phyloP scores from a whole-genome alignment of 2,113 vertebrate species.

The Daphoenositta chrysoptera region DNA sequence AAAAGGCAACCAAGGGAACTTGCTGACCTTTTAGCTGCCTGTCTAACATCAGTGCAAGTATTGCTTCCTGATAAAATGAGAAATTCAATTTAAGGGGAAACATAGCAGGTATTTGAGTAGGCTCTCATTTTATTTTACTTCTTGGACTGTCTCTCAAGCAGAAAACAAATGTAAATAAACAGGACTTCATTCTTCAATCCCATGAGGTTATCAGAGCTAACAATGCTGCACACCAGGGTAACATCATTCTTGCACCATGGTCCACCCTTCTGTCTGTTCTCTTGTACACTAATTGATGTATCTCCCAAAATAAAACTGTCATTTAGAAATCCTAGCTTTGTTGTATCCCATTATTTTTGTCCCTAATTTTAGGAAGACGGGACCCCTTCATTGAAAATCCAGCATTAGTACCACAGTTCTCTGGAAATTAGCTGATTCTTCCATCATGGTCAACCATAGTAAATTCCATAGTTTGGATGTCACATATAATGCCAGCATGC shows the following conservation, averaged over 20 bases:
- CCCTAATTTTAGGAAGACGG: not conserved
- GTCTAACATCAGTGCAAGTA: slow-evolving; percentile 84
- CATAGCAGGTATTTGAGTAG: slow-evolving; percentile 73
- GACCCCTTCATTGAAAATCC: not conserved
- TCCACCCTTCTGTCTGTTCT: not conserved
- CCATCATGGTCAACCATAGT: not conserved
- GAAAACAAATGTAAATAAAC: slow-evolving; percentile 77
- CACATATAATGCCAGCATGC: not conserved
- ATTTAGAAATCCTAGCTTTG: not conserved
- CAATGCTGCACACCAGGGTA: not conserved
- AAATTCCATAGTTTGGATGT: not conserved
- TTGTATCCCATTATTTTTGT: not conserved
- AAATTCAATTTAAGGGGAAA: slow-evolving; percentile 82
- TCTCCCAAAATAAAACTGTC: not conserved
- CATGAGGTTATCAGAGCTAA: slow-evolving; percentile 12
- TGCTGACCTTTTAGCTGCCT: slow-evolving; percentile 85
- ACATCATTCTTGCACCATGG: not conserved
- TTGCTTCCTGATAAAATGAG: slow-evolving; percentile 83
- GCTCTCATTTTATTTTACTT: slow-evolving; percentile 76
- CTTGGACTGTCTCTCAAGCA: slow-evolving; percentile 77
- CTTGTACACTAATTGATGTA: not conserved
- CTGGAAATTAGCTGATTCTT: not conserved
- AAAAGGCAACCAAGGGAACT: slow-evolving; percentile 85
- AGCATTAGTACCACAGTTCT: not conserved
- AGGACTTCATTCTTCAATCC: slow-evolving; percentile 45